A percentile compares a stretch with the other conserved stretches of the same genome.
These are phyloP conservation scores for Latrodectus geometricus DNA, from an alignment of 1,140 invertebrate genomes.

Conservation along the genomic window DNA sequence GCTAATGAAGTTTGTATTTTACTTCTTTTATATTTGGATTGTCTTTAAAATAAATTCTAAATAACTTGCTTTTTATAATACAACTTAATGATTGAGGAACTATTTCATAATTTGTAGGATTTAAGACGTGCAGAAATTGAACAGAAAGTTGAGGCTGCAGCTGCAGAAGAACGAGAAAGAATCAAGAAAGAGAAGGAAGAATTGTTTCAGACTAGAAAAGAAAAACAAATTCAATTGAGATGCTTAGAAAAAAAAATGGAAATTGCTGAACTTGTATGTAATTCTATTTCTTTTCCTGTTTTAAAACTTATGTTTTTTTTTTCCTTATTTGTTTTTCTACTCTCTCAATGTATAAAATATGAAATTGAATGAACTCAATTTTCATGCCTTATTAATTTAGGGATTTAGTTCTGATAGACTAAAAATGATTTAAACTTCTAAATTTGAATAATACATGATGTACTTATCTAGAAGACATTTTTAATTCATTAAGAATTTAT, in stretches of 20 bases:
- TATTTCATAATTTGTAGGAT: constrained; percentile 65
- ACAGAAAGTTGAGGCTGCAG: constrained; percentile 91
- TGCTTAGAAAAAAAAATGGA: constrained; percentile 88
- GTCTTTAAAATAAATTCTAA: background rate
- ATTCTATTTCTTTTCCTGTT: background rate
- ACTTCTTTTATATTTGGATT: background rate
- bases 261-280: constrained; percentile 40
- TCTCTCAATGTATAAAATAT: too few species aligned
- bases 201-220: constrained; percentile 85
- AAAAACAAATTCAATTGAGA: constrained; percentile 88
- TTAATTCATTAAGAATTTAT: too few species aligned
- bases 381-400: too few species aligned
- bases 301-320: too few species aligned
- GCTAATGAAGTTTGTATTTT: too few species aligned
- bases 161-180: constrained; percentile 86
- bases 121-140: constrained; percentile 89
- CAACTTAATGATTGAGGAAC: background rate
- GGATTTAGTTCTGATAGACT: too few species aligned
- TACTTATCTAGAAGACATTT: too few species aligned
- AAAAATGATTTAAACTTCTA: too few species aligned
- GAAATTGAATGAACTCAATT: too few species aligned
- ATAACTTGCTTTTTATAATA: background rate
- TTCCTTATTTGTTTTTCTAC: too few species aligned
- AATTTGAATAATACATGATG: too few species aligned
- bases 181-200: constrained; percentile 86